These are phyloP conservation scores for Syngnathoides biaculeatus DNA, from an alignment of 2,113 vertebrate species.

Conservation along the genomic window DNA sequence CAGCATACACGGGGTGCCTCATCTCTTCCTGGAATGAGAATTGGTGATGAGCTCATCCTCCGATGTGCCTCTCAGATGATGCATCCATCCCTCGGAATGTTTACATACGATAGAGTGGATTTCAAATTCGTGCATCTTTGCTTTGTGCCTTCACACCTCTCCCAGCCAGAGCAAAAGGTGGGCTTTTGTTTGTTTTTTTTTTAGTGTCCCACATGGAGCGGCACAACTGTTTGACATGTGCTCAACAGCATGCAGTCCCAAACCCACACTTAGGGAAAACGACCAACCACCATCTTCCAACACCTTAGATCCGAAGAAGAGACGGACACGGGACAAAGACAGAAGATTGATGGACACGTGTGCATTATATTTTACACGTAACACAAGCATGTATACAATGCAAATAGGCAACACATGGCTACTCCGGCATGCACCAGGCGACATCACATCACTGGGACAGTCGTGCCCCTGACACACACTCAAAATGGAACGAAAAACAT, in stretches of 20 bases:
- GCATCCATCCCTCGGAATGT: constrained; percentile 18
- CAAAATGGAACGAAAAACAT: constrained; percentile 51
- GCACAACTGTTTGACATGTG: constrained; percentile 50
- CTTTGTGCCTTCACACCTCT: constrained; percentile 26
- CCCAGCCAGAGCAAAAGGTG: constrained; percentile 47
- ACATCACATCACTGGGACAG: constrained; percentile 56
- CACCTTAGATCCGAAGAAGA: constrained; percentile 35
- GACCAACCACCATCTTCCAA: constrained; percentile 47
- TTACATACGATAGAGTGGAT: constrained; percentile 10
- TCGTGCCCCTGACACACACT: constrained; percentile 24
- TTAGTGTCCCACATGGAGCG: constrained; percentile 33
- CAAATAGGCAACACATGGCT: constrained; percentile 57
- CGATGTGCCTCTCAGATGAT: constrained; percentile 35
- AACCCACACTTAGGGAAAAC: constrained; percentile 26
- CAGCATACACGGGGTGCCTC: constrained; percentile 30
- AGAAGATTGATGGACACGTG: constrained; percentile 33
- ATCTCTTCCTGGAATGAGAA: constrained; percentile 51
- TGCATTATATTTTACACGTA: constrained; percentile 1
- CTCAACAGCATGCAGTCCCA: constrained; percentile 25
- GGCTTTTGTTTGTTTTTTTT: constrained; percentile 48
- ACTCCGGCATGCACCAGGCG: constrained; percentile 56
- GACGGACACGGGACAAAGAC: constrained; percentile 41
- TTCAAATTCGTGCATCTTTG: neutral
- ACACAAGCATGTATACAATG: constrained; percentile 36
- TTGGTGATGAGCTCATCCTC: constrained; percentile 41